Conservation (phyloP, 1,140 invertebrate species). For the Mesaphorura yosii region DNA sequence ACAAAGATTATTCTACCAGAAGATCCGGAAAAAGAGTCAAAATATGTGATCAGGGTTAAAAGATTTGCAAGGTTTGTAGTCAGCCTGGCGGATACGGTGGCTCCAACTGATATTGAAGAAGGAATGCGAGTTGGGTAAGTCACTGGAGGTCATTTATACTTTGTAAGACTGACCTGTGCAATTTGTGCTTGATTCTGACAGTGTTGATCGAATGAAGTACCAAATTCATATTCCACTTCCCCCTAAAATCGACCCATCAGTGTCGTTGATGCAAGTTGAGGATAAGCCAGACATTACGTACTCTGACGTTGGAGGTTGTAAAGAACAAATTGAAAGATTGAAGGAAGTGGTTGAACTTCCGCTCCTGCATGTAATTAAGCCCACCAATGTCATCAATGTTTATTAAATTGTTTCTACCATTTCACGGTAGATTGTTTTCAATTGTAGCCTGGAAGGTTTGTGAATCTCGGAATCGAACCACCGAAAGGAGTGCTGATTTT, state of each 20-base stretch:
- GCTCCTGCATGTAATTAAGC: slow-evolving; percentile 88
- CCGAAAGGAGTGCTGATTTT: slow-evolving; percentile 97
- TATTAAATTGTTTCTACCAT: not conserved
- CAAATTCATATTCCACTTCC: slow-evolving; percentile 99
- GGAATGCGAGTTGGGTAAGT: slow-evolving; percentile 95
- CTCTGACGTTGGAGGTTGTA: slow-evolving; percentile 97
- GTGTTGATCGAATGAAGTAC: slow-evolving; percentile 98
- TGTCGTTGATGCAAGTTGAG: slow-evolving; percentile 99
- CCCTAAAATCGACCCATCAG: slow-evolving; percentile 98
- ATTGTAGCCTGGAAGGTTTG: slow-evolving; percentile 97
- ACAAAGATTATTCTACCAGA: slow-evolving; percentile 92
- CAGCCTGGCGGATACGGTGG: slow-evolving; percentile 95
- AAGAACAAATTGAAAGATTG: slow-evolving; percentile 98
- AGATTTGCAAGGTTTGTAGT: slow-evolving; percentile 99
- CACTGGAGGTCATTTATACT: not conserved
- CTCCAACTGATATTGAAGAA: slow-evolving; percentile 99
- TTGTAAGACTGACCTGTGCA: too few relatives aligned
- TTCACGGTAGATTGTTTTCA: too few relatives aligned
- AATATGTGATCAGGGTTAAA: slow-evolving; percentile 99
- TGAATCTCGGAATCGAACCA: slow-evolving; percentile 97
- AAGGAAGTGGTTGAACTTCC: slow-evolving; percentile 98
- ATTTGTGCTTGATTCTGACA: slow-evolving; percentile 35
- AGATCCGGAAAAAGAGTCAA: slow-evolving; percentile 48
- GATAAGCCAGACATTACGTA: slow-evolving; percentile 99
- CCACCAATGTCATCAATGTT: slow-evolving; percentile 63